Evolutionary conservation across 2,888 invertebrate genomes (phyloP), one percentile per base, ranked within the genome.

Genomic region (Diplolepis rosae): DNA sequence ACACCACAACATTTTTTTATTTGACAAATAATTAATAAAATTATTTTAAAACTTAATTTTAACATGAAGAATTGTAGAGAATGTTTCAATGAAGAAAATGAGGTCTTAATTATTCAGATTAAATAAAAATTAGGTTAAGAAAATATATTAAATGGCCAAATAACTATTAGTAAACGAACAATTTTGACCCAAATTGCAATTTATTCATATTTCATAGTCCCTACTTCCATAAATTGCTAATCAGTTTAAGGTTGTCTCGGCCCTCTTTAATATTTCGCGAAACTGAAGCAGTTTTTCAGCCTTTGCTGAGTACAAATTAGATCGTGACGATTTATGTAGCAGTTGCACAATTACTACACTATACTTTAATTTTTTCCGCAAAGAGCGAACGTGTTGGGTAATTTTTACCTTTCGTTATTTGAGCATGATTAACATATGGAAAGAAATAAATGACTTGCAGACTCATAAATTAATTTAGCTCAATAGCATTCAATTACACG

Each of bases 391-490:
- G 18, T 24, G 56, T 24, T 24, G 24, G 35, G 24, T 22, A 22
- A 61, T 61, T 61, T 61, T 39, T 39, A 24, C 22, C 6, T 13
- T 30, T 54, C 13, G 18, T 45, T 18, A 61, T 61, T 13, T n/a
- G n/a, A 39, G 56, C 56, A 45, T 9, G 35, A 61, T 39, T 39
- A 61, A 61, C 32, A 61, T 22, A 22, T 35, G n/a, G 35, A 61
- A 35, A 61, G 56, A 61, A 61, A 61, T 61, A 61, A 61, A 22
- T 24, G 24, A 39, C 13, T 35, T 61, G n/a, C 56, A 61, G 35
- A 13, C n/a, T 39, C 56, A 61, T 61, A 61, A 61, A 61, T 61
- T 39, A 61, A 61, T 61, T 61, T 39, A 61, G 35, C 35, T 61
- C 35, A n/a, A 35, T 11, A 35, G 56, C 54, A 61, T 39, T 61